phyloP scores from a whole-genome alignment of 1,140 invertebrate genomes.

The Drusus annulatus region DNA sequence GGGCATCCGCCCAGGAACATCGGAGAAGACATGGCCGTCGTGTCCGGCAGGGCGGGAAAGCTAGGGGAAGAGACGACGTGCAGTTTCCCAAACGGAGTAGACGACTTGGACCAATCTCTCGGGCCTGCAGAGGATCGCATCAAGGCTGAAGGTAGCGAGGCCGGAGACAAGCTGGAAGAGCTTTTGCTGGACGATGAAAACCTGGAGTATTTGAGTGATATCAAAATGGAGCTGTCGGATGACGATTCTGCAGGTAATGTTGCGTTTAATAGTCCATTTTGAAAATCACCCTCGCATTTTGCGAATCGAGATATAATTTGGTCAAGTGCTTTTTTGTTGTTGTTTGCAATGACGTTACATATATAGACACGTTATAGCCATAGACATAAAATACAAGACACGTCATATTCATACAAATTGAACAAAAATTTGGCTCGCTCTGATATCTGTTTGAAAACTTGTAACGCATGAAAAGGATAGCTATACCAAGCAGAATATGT shows the following conservation, averaged over 20 bases:
- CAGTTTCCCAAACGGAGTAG: not conserved
- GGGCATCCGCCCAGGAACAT: not conserved
- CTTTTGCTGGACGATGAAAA: not conserved
- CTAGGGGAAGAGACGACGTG: not conserved
- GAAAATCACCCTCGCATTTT: no score
- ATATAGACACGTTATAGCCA: no score
- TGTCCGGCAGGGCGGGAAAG: not conserved
- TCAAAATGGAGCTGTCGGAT: slow-evolving; percentile 14
- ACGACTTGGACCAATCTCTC: not conserved
- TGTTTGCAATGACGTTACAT: no score
- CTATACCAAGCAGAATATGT: no score
- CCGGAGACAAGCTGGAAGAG: not conserved
- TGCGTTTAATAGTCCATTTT: no score
- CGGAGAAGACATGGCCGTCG: not conserved
- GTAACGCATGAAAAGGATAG: no score
- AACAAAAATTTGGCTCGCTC: no score
- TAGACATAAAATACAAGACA: no score
- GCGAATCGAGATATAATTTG: no score
- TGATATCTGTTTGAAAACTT: no score
- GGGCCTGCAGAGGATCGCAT: not conserved
- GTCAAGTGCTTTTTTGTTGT: no score
- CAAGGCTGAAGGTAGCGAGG: not conserved
- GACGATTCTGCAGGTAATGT: slow-evolving; percentile 27
- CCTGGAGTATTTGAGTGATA: not conserved
- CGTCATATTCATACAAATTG: no score